Base-by-base conservation (phyloP, 2,113 vertebrate species). In the Ploceus nigricollis region DNA sequence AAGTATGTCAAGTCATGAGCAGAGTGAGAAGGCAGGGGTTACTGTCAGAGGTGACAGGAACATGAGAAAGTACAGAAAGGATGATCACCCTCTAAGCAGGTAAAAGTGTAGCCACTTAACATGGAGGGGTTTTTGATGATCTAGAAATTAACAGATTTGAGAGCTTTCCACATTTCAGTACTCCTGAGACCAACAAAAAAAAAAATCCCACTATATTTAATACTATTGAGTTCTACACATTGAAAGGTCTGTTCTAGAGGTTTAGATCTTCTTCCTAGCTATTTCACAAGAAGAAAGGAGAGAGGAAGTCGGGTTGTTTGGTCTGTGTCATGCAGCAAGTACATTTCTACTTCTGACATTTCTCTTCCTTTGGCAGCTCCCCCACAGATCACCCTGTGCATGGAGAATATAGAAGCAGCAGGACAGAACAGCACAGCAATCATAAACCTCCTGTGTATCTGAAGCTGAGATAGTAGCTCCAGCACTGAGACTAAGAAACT, bases 361-460 rank as follows among this genome's bases (percentile, higher is more conserved):
- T 97, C 35, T 86, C 50, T 70, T 91, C 39, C 33, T 58, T 86
- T 56, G 50, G 78, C 87, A 95, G 75, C 66, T 96, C 45, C 89
- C 75, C 84, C 88, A 87, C 47, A 80, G 78, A 91, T 87, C n/a
- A 11, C 58, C 66, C 70, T 23, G 30, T 1, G 14, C 4, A 0
- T 17, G 54, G 82, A 90, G 87, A 94, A 91, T 51, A 77, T 24
- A 85, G 89, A 91, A 94, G 50, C 82, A 93, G 87, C 84, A 94
- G 87, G 66, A 89, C 57, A 92, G 73, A 87, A 45, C 25, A 87
- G 60, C 42, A 40, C 11, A 37, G 84, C 71, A 85, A 69, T 76
- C 66, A 86, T 54, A 92, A 82, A 73, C 76, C 86, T 90, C 58
- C 66, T 44, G 82, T 53, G 60, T n/a, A 39, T 45, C 53, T 80